These are phyloP conservation scores for Tenthredo notha DNA, from an alignment of 2,888 invertebrate species.

Conservation along the genomic window DNA sequence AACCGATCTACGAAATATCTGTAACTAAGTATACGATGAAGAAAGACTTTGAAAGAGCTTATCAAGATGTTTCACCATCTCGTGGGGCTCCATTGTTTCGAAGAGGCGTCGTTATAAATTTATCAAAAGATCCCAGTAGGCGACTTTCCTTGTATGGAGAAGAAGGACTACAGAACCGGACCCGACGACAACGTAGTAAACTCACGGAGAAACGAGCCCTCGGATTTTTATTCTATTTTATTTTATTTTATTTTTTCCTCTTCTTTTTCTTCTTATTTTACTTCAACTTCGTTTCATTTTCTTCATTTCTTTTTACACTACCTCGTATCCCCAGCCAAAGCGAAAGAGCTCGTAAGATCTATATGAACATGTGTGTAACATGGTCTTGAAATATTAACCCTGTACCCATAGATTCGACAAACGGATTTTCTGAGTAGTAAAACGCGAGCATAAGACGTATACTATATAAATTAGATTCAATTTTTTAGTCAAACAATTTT, in stretches of 20 bases:
- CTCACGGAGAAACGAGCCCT: conserved; percentile 19
- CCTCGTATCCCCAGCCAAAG: not conserved
- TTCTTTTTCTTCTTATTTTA: not conserved
- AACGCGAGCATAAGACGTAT: not conserved
- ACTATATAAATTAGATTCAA: not conserved
- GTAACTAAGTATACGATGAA: conserved; percentile 26
- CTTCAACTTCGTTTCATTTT: not conserved
- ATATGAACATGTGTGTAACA: conserved; percentile 8
- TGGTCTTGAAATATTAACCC: conserved; percentile 25
- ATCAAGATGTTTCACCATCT: conserved; percentile 41
- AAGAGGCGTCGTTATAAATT: conserved; percentile 47
- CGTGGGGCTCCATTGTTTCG: conserved; percentile 42
- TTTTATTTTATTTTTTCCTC: not conserved
- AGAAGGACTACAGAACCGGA: conserved; percentile 16
- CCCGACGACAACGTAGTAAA: conserved; percentile 20
- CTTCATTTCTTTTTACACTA: conserved; percentile 24
- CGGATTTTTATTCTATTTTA: not conserved
- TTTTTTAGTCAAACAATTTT: not conserved
- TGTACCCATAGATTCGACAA: not conserved
- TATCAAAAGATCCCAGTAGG: conserved; percentile 45
- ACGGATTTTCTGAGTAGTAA: not conserved
- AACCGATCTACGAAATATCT: conserved; percentile 26
- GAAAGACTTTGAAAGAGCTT: conserved; percentile 33
- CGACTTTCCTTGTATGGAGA: conserved; percentile 35
- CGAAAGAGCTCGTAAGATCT: conserved; percentile 2